These are phyloP conservation scores for Smittia sp. DNA, from an alignment of 2,888 invertebrate species.

Conservation along the genomic window DNA sequence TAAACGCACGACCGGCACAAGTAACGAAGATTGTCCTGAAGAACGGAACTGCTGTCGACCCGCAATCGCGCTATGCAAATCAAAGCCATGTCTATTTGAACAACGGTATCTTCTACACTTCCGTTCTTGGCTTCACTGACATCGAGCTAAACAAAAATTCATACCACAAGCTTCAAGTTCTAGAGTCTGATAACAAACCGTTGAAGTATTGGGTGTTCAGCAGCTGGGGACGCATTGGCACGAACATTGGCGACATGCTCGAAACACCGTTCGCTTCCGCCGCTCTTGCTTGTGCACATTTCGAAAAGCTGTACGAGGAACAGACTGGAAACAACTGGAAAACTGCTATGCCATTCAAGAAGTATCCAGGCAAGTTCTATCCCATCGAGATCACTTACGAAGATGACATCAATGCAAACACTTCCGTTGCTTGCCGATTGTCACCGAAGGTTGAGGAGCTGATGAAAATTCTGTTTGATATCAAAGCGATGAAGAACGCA, in stretches of 20 bases:
- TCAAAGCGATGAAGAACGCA: slow-evolving; percentile 85
- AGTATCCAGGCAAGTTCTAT: slow-evolving; percentile 71
- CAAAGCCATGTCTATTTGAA: slow-evolving; percentile 65
- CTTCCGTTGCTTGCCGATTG: slow-evolving; percentile 62
- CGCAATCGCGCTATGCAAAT: slow-evolving; percentile 77
- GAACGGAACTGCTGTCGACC: slow-evolving; percentile 86
- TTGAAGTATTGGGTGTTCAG: slow-evolving; percentile 51
- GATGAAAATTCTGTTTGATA: slow-evolving; percentile 83
- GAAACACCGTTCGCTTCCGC: slow-evolving; percentile 54
- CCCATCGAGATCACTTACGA: slow-evolving; percentile 90
- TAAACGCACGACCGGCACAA: slow-evolving; percentile 54
- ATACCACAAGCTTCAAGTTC: slow-evolving; percentile 89
- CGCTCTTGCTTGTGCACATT: slow-evolving; percentile 61
- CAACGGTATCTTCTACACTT: not conserved
- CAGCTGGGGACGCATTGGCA: slow-evolving; percentile 97
- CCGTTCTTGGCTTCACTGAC: slow-evolving; percentile 73
- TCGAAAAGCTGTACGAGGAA: slow-evolving; percentile 66
- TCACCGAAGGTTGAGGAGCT: slow-evolving; percentile 75
- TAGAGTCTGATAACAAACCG: slow-evolving; percentile 67
- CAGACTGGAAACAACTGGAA: slow-evolving; percentile 85
- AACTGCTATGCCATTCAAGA: slow-evolving; percentile 63
- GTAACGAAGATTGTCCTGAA: slow-evolving; percentile 65
- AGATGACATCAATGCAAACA: slow-evolving; percentile 54
- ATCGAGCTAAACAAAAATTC: slow-evolving; percentile 85
- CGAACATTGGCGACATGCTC: slow-evolving; percentile 80